Evolutionary conservation across 2,888 invertebrate genomes (phyloP).

Genomic region (Leptogaster cylindrica): DNA sequence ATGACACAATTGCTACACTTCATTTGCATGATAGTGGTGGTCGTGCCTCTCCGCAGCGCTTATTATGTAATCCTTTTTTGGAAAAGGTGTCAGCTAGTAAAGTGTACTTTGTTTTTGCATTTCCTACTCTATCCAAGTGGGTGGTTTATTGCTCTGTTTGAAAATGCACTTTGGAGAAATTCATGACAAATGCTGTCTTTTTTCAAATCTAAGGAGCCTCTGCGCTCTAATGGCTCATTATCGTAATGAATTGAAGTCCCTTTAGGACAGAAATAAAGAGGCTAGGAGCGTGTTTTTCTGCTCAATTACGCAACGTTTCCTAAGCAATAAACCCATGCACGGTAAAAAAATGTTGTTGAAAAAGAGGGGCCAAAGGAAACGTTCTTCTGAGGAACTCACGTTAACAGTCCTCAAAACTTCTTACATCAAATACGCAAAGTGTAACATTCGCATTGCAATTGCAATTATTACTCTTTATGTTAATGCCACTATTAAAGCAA

Average conservation of each 20-base stretch:
- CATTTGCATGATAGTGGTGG: slow-evolving; percentile 37
- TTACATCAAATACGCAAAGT: too few species aligned
- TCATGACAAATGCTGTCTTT: slow-evolving; percentile 1
- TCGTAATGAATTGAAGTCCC: slow-evolving; percentile 37
- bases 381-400: too few species aligned
- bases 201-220: background rate
- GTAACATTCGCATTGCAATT: too few species aligned
- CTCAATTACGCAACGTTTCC: too few species aligned
- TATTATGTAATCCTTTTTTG: slow-evolving; percentile 36
- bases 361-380: too few species aligned
- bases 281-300: too few species aligned
- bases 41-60: slow-evolving; percentile 16
- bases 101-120: slow-evolving; percentile 32
- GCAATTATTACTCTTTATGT: too few species aligned
- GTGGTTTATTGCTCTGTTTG: slow-evolving; percentile 32
- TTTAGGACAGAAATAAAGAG: too few species aligned
- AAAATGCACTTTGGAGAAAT: slow-evolving; percentile 14
- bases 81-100: slow-evolving; percentile 33
- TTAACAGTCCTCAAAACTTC: too few species aligned
- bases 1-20: slow-evolving; percentile 37
- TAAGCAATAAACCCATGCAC: too few species aligned
- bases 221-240: slow-evolving; percentile 31
- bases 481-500: too few species aligned
- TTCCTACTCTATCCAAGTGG: slow-evolving; percentile 36
- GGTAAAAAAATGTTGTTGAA: too few species aligned